Conservation (phyloP, 2,113 vertebrate genomes). For the Pelobates fuscus region DNA sequence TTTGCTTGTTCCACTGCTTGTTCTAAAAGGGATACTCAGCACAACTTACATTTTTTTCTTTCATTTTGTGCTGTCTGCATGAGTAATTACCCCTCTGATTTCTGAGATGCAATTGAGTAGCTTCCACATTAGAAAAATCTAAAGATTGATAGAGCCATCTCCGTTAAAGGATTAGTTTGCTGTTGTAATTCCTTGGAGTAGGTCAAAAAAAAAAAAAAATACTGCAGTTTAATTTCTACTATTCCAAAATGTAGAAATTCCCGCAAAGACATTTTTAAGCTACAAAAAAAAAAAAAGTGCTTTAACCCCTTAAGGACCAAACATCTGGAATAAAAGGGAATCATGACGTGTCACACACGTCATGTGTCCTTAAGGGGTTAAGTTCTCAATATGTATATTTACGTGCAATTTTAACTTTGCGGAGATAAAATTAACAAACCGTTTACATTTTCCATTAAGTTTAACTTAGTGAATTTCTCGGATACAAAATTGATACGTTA, state of each 20-base stretch:
- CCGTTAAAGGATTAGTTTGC: slow-evolving; percentile 79
- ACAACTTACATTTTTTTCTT: slow-evolving; percentile 87
- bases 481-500: background rate
- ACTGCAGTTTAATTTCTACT: slow-evolving; percentile 74
- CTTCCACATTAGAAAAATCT: slow-evolving; percentile 85
- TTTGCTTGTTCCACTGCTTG: slow-evolving; percentile 80
- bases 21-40: slow-evolving; percentile 95
- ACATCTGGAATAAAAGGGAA: too few relatives aligned
- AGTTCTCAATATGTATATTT: too few relatives aligned
- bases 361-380: too few relatives aligned
- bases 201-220: too few relatives aligned
- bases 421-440: too few relatives aligned
- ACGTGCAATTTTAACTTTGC: too few relatives aligned
- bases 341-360: too few relatives aligned
- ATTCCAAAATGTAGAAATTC: slow-evolving; percentile 68
- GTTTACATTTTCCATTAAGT: too few relatives aligned
- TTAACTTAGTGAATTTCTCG: background rate
- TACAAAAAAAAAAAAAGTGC: slow-evolving; percentile 34
- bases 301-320: too few relatives aligned
- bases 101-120: slow-evolving; percentile 91
- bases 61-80: slow-evolving; percentile 92
- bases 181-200: slow-evolving; percentile 82
- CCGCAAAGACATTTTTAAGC: slow-evolving; percentile 51
- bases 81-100: slow-evolving; percentile 96
- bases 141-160: slow-evolving; percentile 88